Base-by-base conservation (phyloP, 2,888 invertebrate species). In the Cryptus armator region DNA sequence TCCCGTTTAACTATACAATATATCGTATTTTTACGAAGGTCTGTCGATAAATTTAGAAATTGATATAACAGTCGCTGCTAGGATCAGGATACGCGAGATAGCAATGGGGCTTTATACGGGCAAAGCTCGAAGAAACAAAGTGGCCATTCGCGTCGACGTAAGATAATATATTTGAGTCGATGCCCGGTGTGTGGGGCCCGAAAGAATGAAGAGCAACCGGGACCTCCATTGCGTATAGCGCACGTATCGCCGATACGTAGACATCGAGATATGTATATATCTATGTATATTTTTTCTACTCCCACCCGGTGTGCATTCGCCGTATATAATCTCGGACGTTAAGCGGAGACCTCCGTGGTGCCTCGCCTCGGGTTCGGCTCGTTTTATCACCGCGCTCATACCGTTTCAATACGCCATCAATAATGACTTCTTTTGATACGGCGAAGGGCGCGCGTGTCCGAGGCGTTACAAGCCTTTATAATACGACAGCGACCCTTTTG, bases 331-430 rank as follows among this genome's bases (percentile, higher is more conserved):
- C 62, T 78, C 62, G 87, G 92, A 93, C 93, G 91, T 93, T 93
- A 92, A 93, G 93, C 91, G 91, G 93, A 89, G 93, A 93, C 93
- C 93, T 92, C 92, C 92, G 87, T 89, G 91, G 90, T 88, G 91
- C 90, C 90, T 88, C 88, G 91, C 90, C 90, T 88, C 88, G 90
- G 91, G 89, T 90, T 90, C 89, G 86, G 87, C 90, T 88, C 91
- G 91, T 93, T 93, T 93, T 93, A 93, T 93, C 93, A 93, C 92
- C 92, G 90, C 86, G 92, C 91, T 93, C 92, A 91, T 91, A 92
- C 92, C 91, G 90, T 93, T 93, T 93, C 93, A 93, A 93, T 93
- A 93, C 92, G 90, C 93, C 93, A 93, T 93, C 93, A 92, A 93
- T 93, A 93, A 93, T 93, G 90, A 91, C 89, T 87, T 88, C 89